Conservation (phyloP, 2,113 vertebrate genomes). For the Motacilla tschutschensis region DNA sequence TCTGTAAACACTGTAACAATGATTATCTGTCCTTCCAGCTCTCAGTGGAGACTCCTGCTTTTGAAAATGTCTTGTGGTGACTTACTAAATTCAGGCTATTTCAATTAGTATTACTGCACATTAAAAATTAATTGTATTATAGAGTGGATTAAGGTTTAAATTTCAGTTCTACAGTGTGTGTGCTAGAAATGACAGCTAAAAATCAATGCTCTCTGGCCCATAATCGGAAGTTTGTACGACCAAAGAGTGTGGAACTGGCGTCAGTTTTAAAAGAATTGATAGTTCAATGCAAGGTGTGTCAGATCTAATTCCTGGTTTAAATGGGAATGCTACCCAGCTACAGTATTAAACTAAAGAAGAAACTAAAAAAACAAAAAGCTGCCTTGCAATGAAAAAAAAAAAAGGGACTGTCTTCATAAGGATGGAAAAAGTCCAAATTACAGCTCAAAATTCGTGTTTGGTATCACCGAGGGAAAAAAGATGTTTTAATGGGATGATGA, state of each 20-base stretch:
- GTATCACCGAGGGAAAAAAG: slow-evolving; percentile 32
- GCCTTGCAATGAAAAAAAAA: slow-evolving; percentile 25
- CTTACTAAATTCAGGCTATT: slow-evolving; percentile 89
- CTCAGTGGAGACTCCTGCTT: slow-evolving; percentile 84
- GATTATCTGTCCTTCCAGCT: slow-evolving; percentile 86
- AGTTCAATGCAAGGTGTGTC: slow-evolving; percentile 66
- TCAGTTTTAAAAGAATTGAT: slow-evolving; percentile 69
- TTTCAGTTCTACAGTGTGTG: slow-evolving; percentile 82
- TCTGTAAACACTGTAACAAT: slow-evolving; percentile 75
- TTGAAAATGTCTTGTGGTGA: slow-evolving; percentile 86
- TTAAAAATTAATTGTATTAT: slow-evolving; percentile 96
- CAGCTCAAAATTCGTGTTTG: slow-evolving; percentile 8
- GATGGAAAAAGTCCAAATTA: slow-evolving; percentile 36
- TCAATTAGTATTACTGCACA: slow-evolving; percentile 97
- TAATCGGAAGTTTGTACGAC: slow-evolving; percentile 62
- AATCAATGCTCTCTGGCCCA: slow-evolving; percentile 78
- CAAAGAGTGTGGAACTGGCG: slow-evolving; percentile 44
- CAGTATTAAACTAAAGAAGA: slow-evolving; percentile 17
- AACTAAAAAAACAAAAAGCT: slow-evolving; percentile 5
- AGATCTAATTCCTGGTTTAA: slow-evolving; percentile 57
- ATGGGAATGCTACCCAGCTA: slow-evolving; percentile 20
- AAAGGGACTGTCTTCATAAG: not conserved
- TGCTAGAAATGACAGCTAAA: slow-evolving; percentile 84
- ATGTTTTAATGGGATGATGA: slow-evolving; percentile 46
- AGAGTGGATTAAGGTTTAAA: slow-evolving; percentile 91